Conservation (phyloP, 1,140 invertebrate genomes). For the Zaprionus camerounensis region DNA sequence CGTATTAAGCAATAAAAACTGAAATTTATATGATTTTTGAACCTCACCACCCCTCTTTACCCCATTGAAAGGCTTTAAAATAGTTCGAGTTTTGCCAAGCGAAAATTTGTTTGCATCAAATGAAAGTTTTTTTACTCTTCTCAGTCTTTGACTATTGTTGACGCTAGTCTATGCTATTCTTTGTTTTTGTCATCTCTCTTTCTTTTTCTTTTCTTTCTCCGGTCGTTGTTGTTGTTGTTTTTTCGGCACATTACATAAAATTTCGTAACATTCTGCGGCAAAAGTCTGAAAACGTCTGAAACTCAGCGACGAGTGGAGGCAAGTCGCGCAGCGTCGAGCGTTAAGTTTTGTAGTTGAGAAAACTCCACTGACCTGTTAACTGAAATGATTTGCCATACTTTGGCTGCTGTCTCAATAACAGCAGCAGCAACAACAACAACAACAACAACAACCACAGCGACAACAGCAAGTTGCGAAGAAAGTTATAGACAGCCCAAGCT, state of each 20-base stretch:
- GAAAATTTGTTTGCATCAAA: conserved; percentile 60
- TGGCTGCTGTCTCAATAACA: conserved; percentile 49
- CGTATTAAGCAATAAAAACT: conserved; percentile 68
- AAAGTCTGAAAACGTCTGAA: conserved; percentile 58
- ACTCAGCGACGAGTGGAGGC: conserved; percentile 26
- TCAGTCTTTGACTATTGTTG: conserved; percentile 24
- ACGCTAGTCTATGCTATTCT: conserved; percentile 26
- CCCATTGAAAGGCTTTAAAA: conserved; percentile 30
- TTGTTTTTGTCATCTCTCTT: conserved; percentile 24
- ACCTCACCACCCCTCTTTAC: background rate
- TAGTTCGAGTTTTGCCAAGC: conserved; percentile 63
- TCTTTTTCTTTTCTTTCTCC: conserved; percentile 19
- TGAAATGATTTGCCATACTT: conserved; percentile 69
- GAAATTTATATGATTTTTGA: conserved; percentile 64
- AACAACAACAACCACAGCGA: conserved; percentile 48
- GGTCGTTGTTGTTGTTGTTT: conserved; percentile 34
- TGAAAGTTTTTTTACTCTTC: conserved; percentile 60
- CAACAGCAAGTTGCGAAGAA: conserved; percentile 71
- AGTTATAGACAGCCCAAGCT: conserved; percentile 71
- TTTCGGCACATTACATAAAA: conserved; percentile 81
- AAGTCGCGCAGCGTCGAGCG: conserved; percentile 37
- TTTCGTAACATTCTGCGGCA: conserved; percentile 80
- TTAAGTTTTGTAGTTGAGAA: conserved; percentile 75
- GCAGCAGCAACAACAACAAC: conserved; percentile 37
- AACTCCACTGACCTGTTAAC: conserved; percentile 82